These are phyloP conservation scores for Cyclopterus lumpus DNA, from an alignment of 2,797 vertebrate species.

Conservation along the genomic window DNA sequence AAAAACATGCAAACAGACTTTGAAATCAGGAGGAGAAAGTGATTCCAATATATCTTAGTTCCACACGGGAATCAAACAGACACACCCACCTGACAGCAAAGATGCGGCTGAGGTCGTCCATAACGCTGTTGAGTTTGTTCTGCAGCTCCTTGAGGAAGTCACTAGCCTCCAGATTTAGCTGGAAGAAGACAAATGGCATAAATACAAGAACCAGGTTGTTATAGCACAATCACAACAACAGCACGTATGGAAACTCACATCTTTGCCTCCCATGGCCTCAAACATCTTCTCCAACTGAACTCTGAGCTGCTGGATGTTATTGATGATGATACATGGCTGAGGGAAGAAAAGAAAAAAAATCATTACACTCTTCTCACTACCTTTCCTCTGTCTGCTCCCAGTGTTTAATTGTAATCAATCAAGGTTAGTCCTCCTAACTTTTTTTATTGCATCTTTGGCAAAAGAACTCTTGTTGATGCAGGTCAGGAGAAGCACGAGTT, in stretches of 20 bases:
- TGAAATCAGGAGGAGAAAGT: slow-evolving; percentile 1
- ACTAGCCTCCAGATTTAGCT: slow-evolving; percentile 97
- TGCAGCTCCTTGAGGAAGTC: slow-evolving; percentile 97
- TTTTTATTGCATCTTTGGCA: slow-evolving; percentile 58
- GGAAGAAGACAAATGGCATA: slow-evolving; percentile 33
- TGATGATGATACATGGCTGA: slow-evolving; percentile 97
- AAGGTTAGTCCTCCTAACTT: slow-evolving; percentile 50
- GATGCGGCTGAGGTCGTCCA: slow-evolving; percentile 95
- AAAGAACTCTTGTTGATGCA: slow-evolving; percentile 50
- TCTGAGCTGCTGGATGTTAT: slow-evolving; percentile 97
- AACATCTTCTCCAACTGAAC: slow-evolving; percentile 99
- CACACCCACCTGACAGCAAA: slow-evolving; percentile 92
- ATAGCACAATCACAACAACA: background rate
- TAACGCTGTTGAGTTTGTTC: slow-evolving; percentile 95
- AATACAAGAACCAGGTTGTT: background rate
- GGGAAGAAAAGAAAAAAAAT: slow-evolving; percentile 29
- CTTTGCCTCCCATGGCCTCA: slow-evolving; percentile 97
- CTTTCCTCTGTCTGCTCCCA: slow-evolving; percentile 19
- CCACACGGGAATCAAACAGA: background rate
- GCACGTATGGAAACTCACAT: slow-evolving; percentile 79
- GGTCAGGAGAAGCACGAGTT: slow-evolving; percentile 49
- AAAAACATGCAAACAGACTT: slow-evolving; percentile 9
- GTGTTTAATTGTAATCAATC: slow-evolving; percentile 61
- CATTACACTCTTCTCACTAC: slow-evolving; percentile 28
- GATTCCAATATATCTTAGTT: background rate